Evolutionary conservation across 2,888 invertebrate genomes (phyloP), one percentile per base, ranked within the genome.

Genomic region (Caradrina clavipalpis): DNA sequence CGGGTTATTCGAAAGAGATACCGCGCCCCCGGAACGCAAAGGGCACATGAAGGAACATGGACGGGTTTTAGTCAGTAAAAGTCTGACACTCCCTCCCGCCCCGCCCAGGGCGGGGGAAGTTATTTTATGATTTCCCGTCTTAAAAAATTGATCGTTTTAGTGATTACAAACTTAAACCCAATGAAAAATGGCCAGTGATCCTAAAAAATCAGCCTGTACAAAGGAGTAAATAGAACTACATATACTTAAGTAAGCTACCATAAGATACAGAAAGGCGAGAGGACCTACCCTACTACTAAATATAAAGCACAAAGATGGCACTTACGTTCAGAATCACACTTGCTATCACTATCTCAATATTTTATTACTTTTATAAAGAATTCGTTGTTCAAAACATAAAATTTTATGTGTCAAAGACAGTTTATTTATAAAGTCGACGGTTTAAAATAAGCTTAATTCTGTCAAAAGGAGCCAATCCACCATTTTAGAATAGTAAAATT

Each of bases 261-360:
- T 49, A 45, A 13, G 54, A 39, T 49, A 31, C 50, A 53, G 49
- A 45, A 72, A 78, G 78, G 72, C 78, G 73, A 63, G 47, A 77
- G 39, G 78, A 80, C 84, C 84, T 72, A 76, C 31, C 50, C 81
- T 86, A 81, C 72, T 70, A 15, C 54, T 73, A 82, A 51, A 61
- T 87, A 90, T 93, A 94, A 93, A 94, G 93, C 94, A 93, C 94
- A 89, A 87, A 73, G 81, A 94, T 94, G 94, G 94, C 94, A 94
- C 94, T 92, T 89, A 76, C 90, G 83, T 91, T 87, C 84, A 82
- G 78, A 86, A 91, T 92, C 92, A 93, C 93, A 90, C 90, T 83
- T 59, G 68, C 68, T 86, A 86, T 84, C 78, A 79, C 83, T 69
- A 76, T 73, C 47, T 66, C 73, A 78, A 76, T 70, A 76, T 68